These are phyloP conservation scores for Saturnia japonica DNA, from an alignment of 2,888 invertebrate genomes.

Conservation along the genomic window DNA sequence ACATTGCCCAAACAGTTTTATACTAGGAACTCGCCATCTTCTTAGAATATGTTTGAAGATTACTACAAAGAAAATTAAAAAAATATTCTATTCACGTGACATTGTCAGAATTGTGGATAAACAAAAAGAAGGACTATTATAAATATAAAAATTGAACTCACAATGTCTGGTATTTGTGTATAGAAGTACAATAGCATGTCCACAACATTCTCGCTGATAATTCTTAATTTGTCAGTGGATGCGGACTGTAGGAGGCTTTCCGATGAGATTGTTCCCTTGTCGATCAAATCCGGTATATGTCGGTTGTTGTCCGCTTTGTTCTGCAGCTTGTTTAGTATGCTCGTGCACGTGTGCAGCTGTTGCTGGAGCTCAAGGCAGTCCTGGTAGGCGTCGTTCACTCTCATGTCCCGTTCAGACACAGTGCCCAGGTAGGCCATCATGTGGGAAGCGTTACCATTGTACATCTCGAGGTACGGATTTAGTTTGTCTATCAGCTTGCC, in stretches of 20 bases:
- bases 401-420: slow-evolving; percentile 83
- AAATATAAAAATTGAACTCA: slow-evolving; percentile 40
- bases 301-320: slow-evolving; percentile 72
- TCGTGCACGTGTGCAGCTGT: slow-evolving; percentile 91
- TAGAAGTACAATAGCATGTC: slow-evolving; percentile 89
- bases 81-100: no score
- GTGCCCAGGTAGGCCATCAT: slow-evolving; percentile 91
- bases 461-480: slow-evolving; percentile 89
- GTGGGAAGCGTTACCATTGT: slow-evolving; percentile 90
- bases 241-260: slow-evolving; percentile 81
- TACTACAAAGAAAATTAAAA: no score
- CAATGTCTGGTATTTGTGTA: slow-evolving; percentile 75
- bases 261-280: slow-evolving; percentile 57
- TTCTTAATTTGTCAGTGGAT: slow-evolving; percentile 91
- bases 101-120: no score
- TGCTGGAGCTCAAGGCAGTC: slow-evolving; percentile 95
- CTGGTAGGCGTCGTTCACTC: slow-evolving; percentile 76
- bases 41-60: no score
- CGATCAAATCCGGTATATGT: slow-evolving; percentile 55
- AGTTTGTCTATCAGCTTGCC: slow-evolving; percentile 91
- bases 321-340: slow-evolving; percentile 88
- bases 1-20: no score
- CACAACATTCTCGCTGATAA: slow-evolving; percentile 90
- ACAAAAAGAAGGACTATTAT: no score
- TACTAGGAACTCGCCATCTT: no score